phyloP scores from a whole-genome alignment of 2,888 invertebrate species.

The Macrophya annulata region DNA sequence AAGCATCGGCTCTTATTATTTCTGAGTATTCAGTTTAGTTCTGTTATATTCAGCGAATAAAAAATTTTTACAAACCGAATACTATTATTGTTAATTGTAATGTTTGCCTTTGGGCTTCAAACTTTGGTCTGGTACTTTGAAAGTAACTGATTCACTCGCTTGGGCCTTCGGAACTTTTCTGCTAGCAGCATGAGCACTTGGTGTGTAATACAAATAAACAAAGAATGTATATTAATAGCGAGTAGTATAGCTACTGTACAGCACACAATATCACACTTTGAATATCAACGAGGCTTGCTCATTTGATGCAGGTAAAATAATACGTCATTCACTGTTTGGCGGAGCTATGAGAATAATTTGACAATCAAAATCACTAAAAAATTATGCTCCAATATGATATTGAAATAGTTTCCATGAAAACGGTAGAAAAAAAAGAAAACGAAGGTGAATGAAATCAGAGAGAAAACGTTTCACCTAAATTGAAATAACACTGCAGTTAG shows the following conservation, averaged over 20 bases:
- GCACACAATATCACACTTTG: constrained; percentile 37
- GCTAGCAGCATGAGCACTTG: background rate
- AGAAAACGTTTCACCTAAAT: background rate
- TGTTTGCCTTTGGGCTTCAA: background rate
- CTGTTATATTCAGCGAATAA: background rate
- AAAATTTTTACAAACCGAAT: background rate
- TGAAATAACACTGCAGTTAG: constrained; percentile 59
- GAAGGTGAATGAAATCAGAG: background rate
- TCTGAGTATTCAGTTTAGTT: background rate
- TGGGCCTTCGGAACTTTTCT: background rate
- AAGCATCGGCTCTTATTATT: background rate
- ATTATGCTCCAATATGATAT: background rate
- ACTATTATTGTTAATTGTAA: background rate
- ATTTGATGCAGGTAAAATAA: background rate
- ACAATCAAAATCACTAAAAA: background rate
- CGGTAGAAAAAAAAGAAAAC: background rate
- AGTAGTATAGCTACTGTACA: constrained; percentile 11
- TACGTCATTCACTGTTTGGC: background rate
- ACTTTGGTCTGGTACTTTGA: background rate
- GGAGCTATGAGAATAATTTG: background rate
- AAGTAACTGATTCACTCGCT: constrained; percentile 20
- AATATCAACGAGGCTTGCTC: constrained; percentile 41
- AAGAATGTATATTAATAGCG: constrained; percentile 50
- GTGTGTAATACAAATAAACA: constrained; percentile 49
- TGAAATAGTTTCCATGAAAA: background rate